Evolutionary conservation across 2,113 vertebrate species (phyloP).

Genomic region (Mola mola): DNA sequence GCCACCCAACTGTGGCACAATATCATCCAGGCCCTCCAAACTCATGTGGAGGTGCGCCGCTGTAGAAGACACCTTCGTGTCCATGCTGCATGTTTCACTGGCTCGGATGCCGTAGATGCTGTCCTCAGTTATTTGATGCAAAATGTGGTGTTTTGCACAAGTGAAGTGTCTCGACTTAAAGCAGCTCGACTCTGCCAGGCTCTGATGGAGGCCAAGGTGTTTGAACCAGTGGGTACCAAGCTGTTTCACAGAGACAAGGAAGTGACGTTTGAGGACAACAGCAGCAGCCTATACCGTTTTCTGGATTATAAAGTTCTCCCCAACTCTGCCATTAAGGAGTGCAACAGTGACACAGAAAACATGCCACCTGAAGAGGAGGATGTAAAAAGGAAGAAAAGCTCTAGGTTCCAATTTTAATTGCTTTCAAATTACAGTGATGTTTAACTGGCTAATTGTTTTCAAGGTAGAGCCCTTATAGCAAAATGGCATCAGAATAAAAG

Average conservation of each 20-base stretch:
- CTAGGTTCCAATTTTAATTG: no score
- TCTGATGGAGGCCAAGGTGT: slow-evolving; percentile 88
- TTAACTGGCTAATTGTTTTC: no score
- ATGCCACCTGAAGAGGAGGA: slow-evolving; percentile 46
- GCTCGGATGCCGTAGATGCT: slow-evolving; percentile 85
- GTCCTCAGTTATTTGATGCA: slow-evolving; percentile 89
- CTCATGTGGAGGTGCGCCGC: slow-evolving; percentile 85
- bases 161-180: slow-evolving; percentile 85
- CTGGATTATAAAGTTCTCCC: slow-evolving; percentile 66
- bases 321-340: slow-evolving; percentile 32
- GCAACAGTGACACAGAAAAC: slow-evolving; percentile 56
- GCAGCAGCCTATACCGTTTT: slow-evolving; percentile 85
- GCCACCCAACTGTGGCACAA: slow-evolving; percentile 87
- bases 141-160: slow-evolving; percentile 84
- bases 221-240: slow-evolving; percentile 84
- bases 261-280: slow-evolving; percentile 84
- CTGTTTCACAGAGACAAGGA: slow-evolving; percentile 85
- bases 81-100: slow-evolving; percentile 84
- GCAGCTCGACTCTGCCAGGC: slow-evolving; percentile 87
- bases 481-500: no score
- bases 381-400: slow-evolving; percentile 70
- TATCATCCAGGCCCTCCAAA: slow-evolving; percentile 85
- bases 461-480: no score
- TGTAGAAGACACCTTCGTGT: slow-evolving; percentile 79
- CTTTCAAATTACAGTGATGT: no score